phyloP scores from a whole-genome alignment of 2,888 invertebrate genomes.

The Dendrolimus houi region DNA sequence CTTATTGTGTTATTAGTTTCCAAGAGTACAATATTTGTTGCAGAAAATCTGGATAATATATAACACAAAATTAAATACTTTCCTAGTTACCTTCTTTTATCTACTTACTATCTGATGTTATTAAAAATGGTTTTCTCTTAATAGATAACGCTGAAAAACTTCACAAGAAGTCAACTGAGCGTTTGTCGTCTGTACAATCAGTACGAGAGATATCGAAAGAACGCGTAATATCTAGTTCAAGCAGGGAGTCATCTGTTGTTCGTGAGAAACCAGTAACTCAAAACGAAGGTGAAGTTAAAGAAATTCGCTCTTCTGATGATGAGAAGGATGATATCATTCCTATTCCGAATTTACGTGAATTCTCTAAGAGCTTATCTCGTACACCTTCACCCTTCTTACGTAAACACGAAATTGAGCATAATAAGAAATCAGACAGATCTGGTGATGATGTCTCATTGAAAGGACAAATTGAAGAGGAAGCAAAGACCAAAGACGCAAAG shows the following conservation, averaged over 20 bases:
- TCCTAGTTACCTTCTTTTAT: too few relatives aligned
- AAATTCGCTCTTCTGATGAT: constrained; percentile 53
- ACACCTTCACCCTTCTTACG: constrained; percentile 91
- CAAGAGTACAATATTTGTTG: too few relatives aligned
- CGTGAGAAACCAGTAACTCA: constrained; percentile 48
- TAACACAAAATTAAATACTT: too few relatives aligned
- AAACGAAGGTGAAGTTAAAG: constrained; percentile 41
- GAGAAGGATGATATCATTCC: constrained; percentile 57
- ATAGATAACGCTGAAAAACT: constrained; percentile 56
- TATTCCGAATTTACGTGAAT: constrained; percentile 65
- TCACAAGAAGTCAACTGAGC: constrained; percentile 53
- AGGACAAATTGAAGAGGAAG: constrained; percentile 62
- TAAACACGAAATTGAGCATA: constrained; percentile 74
- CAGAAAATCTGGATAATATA: too few relatives aligned
- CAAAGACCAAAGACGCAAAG: constrained; percentile 35
- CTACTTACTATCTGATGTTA: too few relatives aligned
- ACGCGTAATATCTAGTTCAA: constrained; percentile 63
- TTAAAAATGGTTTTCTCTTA: constrained; percentile 1
- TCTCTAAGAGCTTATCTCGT: constrained; percentile 86
- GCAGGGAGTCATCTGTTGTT: constrained; percentile 62
- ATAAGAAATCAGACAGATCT: constrained; percentile 61
- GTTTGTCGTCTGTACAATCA: constrained; percentile 31
- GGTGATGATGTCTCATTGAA: constrained; percentile 61
- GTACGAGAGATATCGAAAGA: constrained; percentile 42
- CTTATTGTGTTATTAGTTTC: too few relatives aligned